A percentile compares a stretch with the other conserved stretches of the same genome.
phyloP scores from a whole-genome alignment of 2,797 vertebrate genomes.

The Sebastes taczanowskii region DNA sequence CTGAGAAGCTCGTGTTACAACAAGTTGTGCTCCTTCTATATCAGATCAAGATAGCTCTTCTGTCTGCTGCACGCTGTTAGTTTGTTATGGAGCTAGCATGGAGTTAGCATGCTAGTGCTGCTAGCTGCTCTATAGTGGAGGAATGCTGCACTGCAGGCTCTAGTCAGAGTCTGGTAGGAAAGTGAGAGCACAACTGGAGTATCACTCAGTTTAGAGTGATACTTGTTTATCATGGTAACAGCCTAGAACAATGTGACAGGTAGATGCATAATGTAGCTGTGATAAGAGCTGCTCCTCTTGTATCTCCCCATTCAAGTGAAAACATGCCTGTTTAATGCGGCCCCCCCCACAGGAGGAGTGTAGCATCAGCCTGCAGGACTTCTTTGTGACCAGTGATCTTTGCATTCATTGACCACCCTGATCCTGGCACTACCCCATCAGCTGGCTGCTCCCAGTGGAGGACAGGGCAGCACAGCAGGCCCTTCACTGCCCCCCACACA shows the following conservation, averaged over 20 bases:
- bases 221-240: not conserved
- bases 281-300: not conserved
- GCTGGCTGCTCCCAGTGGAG: constrained; percentile 47
- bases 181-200: not conserved
- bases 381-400: constrained; percentile 57
- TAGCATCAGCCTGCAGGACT: constrained; percentile 9
- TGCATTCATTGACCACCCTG: constrained; percentile 64
- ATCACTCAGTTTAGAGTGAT: not conserved
- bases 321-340: not conserved
- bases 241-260: not conserved
- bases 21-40: not conserved
- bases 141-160: constrained; percentile 56
- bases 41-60: accelerated
- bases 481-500: constrained; percentile 51
- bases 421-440: constrained; percentile 71
- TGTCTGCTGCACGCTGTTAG: not conserved
- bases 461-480: constrained; percentile 55
- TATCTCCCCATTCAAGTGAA: not conserved
- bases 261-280: not conserved
- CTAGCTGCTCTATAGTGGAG: constrained; percentile 11
- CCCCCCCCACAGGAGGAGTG: not conserved
- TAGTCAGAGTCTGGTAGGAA: not conserved
- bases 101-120: constrained; percentile 31
- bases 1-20: not conserved
- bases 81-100: constrained; percentile 16